Base-by-base conservation (phyloP, 2,113 vertebrate genomes). In the Phylloscopus trochilus region DNA sequence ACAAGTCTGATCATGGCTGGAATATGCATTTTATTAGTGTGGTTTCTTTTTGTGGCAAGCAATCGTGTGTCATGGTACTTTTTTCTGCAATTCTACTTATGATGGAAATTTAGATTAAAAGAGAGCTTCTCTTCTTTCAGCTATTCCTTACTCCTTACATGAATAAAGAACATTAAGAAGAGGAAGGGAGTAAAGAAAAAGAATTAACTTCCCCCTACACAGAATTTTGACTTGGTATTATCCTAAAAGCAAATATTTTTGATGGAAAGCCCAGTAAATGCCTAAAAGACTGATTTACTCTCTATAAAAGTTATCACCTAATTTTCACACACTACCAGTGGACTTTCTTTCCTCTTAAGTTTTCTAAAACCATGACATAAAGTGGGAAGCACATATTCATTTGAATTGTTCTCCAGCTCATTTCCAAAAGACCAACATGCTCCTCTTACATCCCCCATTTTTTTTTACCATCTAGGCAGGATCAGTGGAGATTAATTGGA, bases 21-120 rank as follows among this genome's bases (percentile, higher is more conserved):
- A 95, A 92, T 75, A 93, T 60, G 77, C 39, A 74, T 91, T 92
- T 93, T 89, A 94, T 93, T 93, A 94, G 69, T 56, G 79, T 90
- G 92, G 89, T 92, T 95, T 91, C 64, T 94, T 74, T 69, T 60
- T 0, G 1, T 41, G 92, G 89, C 76, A 87, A 92, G 47, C 22
- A 76, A 26, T 67, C 6, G 0, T 82, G 52, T 94, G 64, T 53
- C 13, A 0, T 44, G 30, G n/a, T 77, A 66, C 23, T 46, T 78
- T 78, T 77, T 93, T 27, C 60, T 91, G 80, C 55, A 92, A 37
- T 72, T 90, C 44, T 49, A 75, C 68, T 83, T 81, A 75, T 3
- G 9, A 75, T 26, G 56, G 77, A 92, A 90, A 89, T 94, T 70
- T 51, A 86, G 51, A 93, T 90, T 89, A 74, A 91, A 83, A 70